Evolutionary conservation across 2,797 vertebrate genomes (phyloP), one percentile per base, ranked within the genome.

Genomic region (Ctenochaetus hawaiiensis): DNA sequence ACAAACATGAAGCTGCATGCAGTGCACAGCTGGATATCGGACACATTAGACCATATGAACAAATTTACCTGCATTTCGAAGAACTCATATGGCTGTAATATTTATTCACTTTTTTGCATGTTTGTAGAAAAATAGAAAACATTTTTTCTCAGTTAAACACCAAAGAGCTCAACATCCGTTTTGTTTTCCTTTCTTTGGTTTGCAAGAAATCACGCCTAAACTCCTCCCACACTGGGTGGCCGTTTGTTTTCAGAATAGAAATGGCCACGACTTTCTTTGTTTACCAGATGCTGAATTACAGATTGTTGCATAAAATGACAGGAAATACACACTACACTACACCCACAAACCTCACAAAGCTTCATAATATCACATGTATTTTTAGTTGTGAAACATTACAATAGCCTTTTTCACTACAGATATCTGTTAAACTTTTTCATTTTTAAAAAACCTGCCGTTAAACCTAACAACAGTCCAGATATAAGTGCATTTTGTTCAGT

Each of bases 11-110:
- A 48, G 49, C 17, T 48, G 30, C 48, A 37, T 39, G 54, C 41
- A 45, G 53, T 47, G 54, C 45, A 59, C 51, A 72, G 37, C 51
- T 58, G 18, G 22, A 39, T 13, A 44, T 62, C n/a, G 67, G 37
- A 51, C 16, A 43, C 41, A 59, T 39, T 6, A 44, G 4, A 57
- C 43, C 18, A 30, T 30, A 49, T 58, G 8, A 52, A 53, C n/a
- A 47, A 9, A 58, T 67, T 5, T 17, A 12, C 48, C 11, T n/a
- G 12, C 16, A 5, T 64, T 64, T 52, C 68, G 39, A 22, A 8
- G 44, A 58, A 8, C 18, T 30, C 8, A 52, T 17, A 48, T 9
- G 18, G 18, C 14, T 14, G 39, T 71, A n/a, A 14, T n/a, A 51
- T 34, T 58, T 4, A 26, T 58, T 49, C 45, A 57, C 18, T 44